Evolutionary conservation across 2,797 vertebrate species (phyloP).

Genomic region (Furcifer pardalis): DNA sequence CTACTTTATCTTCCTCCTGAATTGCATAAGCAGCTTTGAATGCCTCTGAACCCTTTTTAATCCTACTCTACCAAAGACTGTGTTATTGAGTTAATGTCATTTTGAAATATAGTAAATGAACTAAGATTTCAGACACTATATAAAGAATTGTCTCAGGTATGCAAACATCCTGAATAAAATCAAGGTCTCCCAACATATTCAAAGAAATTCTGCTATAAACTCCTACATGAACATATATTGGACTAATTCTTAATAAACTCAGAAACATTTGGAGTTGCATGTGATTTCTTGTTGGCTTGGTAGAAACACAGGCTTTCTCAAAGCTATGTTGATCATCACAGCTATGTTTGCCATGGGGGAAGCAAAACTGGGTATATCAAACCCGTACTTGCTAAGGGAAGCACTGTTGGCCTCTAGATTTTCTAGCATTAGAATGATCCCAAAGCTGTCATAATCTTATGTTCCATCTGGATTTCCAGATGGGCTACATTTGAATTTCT

Average conservation of each 20-base stretch:
- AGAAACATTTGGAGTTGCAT: not conserved
- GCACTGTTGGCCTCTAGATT: not conserved
- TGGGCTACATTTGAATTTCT: not conserved
- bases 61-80: not conserved
- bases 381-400: not conserved
- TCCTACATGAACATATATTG: too few relatives aligned
- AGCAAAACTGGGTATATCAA: not conserved
- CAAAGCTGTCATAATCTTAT: too few relatives aligned
- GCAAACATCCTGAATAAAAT: not conserved
- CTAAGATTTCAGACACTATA: not conserved
- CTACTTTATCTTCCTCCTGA: not conserved
- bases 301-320: not conserved
- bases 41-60: not conserved
- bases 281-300: not conserved
- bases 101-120: not conserved
- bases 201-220: not conserved
- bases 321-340: not conserved
- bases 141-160: not conserved
- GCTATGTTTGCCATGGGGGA: not conserved
- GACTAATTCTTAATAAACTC: not conserved
- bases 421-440: not conserved
- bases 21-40: not conserved
- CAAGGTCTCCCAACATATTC: not conserved
- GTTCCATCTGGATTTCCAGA: not conserved
- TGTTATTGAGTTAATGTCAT: not conserved